A percentile compares a stretch with the other conserved stretches of the same genome.
Conservation (phyloP, 2,888 invertebrate genomes). For the Gnatocerus cornutus region DNA sequence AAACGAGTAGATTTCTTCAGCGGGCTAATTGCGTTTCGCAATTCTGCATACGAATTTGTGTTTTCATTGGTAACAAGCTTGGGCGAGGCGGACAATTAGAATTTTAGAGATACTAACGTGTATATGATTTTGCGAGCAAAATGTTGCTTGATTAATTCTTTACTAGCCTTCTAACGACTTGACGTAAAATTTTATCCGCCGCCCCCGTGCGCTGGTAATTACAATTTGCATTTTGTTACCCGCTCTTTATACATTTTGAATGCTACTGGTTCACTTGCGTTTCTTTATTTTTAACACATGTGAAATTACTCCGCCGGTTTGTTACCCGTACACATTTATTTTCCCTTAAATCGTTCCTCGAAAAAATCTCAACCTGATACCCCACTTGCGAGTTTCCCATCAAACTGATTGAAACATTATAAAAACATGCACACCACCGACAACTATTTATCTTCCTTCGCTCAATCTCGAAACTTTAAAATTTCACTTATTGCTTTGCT, state of each 20-base stretch:
- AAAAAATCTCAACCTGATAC: constrained; percentile 51
- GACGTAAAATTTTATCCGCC: constrained; percentile 60
- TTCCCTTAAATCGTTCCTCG: constrained; percentile 37
- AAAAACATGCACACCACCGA: constrained; percentile 49
- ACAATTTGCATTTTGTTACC: constrained; percentile 58
- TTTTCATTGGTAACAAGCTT: constrained; percentile 56
- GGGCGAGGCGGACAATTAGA: constrained; percentile 59
- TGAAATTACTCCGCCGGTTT: constrained; percentile 4
- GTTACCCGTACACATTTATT: constrained; percentile 29
- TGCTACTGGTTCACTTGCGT: constrained; percentile 1
- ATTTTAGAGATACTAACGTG: constrained; percentile 62
- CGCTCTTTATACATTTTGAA: constrained; percentile 32
- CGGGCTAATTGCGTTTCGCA: constrained; percentile 65
- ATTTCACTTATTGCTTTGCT: constrained; percentile 48
- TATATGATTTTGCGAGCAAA: constrained; percentile 62
- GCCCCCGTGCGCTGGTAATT: constrained; percentile 50
- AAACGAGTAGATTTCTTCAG: constrained; percentile 67
- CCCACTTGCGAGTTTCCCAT: constrained; percentile 50
- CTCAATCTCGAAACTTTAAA: constrained; percentile 50
- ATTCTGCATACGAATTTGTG: constrained; percentile 67
- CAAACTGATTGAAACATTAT: constrained; percentile 54
- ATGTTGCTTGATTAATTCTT: constrained; percentile 64
- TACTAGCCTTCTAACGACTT: constrained; percentile 60
- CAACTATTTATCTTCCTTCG: constrained; percentile 49
- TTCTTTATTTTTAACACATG: constrained; percentile 33